These are phyloP conservation scores for Hetaerina americana DNA, from an alignment of 1,140 invertebrate genomes.

Conservation along the genomic window DNA sequence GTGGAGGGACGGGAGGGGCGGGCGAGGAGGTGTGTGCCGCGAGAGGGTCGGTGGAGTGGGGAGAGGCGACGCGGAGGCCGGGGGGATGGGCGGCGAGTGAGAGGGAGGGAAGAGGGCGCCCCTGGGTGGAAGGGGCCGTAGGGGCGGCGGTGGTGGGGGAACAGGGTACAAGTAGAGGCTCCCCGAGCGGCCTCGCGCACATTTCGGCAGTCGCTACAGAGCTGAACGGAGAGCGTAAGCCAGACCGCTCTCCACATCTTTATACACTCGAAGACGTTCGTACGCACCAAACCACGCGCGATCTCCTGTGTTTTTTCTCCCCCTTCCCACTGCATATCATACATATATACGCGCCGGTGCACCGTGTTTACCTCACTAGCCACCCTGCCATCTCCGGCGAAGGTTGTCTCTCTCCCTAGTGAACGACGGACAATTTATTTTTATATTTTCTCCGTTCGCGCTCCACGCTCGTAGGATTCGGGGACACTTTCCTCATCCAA, in stretches of 20 bases:
- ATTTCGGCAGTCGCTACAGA: slow-evolving; percentile 34
- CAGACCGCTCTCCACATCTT: slow-evolving; percentile 16
- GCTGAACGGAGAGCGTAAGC: slow-evolving; percentile 22
- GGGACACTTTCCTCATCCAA: too few species aligned
- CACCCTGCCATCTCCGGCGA: slow-evolving; percentile 24
- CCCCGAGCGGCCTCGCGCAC: slow-evolving; percentile 27
- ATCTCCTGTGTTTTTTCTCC: slow-evolving; percentile 24
- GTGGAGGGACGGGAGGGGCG: too few species aligned
- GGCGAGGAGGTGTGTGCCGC: too few species aligned
- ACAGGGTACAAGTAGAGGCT: slow-evolving; percentile 33
- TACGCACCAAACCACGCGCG: slow-evolving; percentile 18
- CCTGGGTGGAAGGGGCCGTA: slow-evolving; percentile 27
- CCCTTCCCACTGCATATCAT: slow-evolving; percentile 29
- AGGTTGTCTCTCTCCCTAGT: too few species aligned
- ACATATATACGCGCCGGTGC: slow-evolving; percentile 23
- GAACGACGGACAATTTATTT: too few species aligned
- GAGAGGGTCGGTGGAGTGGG: not conserved
- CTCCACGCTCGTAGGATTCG: too few species aligned
- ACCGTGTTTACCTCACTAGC: slow-evolving; percentile 4
- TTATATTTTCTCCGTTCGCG: too few species aligned
- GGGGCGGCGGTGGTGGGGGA: slow-evolving; percentile 23
- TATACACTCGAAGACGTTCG: slow-evolving; percentile 31
- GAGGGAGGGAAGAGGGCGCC: slow-evolving; percentile 19
- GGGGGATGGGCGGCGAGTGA: slow-evolving; percentile 25
- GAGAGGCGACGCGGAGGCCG: not conserved